These are phyloP conservation scores for Pachliopta kotzebuea DNA, from an alignment of 2,888 invertebrate species.

Conservation along the genomic window DNA sequence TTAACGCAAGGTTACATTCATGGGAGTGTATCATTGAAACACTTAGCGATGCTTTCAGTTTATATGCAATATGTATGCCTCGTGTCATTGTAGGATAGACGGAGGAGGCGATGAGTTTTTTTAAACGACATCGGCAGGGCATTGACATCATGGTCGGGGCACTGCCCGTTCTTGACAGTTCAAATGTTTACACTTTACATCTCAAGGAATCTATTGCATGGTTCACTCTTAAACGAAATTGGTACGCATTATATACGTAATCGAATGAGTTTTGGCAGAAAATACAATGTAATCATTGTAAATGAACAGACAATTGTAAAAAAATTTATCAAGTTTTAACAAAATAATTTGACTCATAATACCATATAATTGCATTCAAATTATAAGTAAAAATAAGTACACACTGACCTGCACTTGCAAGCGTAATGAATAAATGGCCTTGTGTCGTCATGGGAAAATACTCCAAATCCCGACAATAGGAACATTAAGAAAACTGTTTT, in stretches of 20 bases:
- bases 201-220: slow-evolving; percentile 63
- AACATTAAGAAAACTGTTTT: too few species aligned
- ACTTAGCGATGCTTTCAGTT: slow-evolving; percentile 10
- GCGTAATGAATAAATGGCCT: too few species aligned
- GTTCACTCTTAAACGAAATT: slow-evolving; percentile 46
- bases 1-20: not conserved
- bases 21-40: not conserved
- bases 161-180: slow-evolving; percentile 80
- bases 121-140: slow-evolving; percentile 75
- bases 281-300: not conserved
- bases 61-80: slow-evolving; percentile 53
- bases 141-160: slow-evolving; percentile 73
- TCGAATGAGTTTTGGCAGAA: not conserved
- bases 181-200: slow-evolving; percentile 75
- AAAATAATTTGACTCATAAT: too few species aligned
- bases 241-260: slow-evolving; percentile 6
- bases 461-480: too few species aligned
- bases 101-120: slow-evolving; percentile 74
- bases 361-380: too few species aligned
- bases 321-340: too few species aligned
- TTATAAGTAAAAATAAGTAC: too few species aligned
- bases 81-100: slow-evolving; percentile 55
- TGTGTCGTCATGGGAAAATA: too few species aligned
- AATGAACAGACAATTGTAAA: not conserved
- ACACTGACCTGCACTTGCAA: too few species aligned